Evolutionary conservation across 2,797 vertebrate genomes (phyloP).

Genomic region (Crocodylus rhombifer): DNA sequence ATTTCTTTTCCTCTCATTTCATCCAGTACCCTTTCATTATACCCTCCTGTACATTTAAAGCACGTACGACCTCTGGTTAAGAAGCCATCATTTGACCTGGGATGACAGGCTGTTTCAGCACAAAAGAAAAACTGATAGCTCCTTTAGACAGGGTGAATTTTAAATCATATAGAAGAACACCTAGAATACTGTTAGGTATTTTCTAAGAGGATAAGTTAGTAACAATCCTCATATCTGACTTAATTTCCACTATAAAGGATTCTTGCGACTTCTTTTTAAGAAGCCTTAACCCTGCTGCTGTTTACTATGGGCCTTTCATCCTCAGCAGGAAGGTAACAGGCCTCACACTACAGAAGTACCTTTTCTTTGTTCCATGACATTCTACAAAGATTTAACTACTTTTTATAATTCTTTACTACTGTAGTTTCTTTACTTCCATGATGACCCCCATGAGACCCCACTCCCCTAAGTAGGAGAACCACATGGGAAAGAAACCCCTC

Average conservation of each 20-base stretch:
- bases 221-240: neutral
- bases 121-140: conserved; percentile 8
- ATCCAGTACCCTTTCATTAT: neutral
- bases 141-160: neutral
- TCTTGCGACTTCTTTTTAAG: neutral
- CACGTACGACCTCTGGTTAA: neutral
- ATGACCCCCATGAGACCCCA: neutral
- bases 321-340: neutral
- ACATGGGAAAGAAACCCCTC: neutral
- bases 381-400: neutral
- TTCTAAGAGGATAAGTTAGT: neutral
- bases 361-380: neutral
- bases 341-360: neutral
- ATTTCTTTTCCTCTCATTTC: neutral
- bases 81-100: neutral
- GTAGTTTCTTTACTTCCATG: neutral
- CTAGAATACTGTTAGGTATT: neutral
- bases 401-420: neutral
- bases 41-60: neutral
- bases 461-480: neutral
- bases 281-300: neutral
- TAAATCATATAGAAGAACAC: neutral
- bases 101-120: neutral
- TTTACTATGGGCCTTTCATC: neutral
- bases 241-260: neutral